A percentile compares a stretch with the other conserved stretches of the same genome.
Conservation (phyloP, 2,888 invertebrate genomes). For the Nycteola revayana region DNA sequence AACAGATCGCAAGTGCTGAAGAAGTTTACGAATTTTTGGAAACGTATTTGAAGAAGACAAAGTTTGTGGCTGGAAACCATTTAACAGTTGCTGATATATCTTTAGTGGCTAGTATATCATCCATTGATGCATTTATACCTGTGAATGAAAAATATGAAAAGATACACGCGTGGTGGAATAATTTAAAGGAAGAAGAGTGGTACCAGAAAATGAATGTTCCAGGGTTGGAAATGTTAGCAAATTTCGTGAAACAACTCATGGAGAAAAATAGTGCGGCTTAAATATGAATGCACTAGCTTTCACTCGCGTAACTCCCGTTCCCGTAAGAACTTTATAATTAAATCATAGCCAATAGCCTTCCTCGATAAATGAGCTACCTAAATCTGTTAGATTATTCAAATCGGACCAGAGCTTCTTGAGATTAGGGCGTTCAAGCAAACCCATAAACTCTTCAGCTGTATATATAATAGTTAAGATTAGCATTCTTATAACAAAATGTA, state of each 20-base stretch:
- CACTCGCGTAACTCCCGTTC: too few relatives aligned
- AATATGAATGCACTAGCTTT: not conserved
- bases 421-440: too few relatives aligned
- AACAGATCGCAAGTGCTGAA: constrained; percentile 27
- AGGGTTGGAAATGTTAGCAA: constrained; percentile 27
- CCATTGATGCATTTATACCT: constrained; percentile 35
- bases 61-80: constrained; percentile 37
- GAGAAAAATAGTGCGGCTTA: constrained; percentile 13
- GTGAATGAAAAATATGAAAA: constrained; percentile 36
- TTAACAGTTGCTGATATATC: constrained; percentile 50
- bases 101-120: constrained; percentile 36
- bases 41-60: constrained; percentile 39
- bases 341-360: too few relatives aligned
- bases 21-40: constrained; percentile 43
- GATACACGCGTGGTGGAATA: constrained; percentile 36
- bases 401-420: too few relatives aligned
- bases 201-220: constrained; percentile 40
- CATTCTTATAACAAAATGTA: too few relatives aligned
- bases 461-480: too few relatives aligned
- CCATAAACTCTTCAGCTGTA: too few relatives aligned
- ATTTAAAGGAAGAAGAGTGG: constrained; percentile 36
- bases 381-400: too few relatives aligned
- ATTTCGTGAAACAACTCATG: constrained; percentile 12
- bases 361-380: too few relatives aligned
- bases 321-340: too few relatives aligned